Percentiles rank a stretch among this genome's conserved stretches.
Conservation (phyloP, 2,888 invertebrate species). For the Eupithecia subumbrata region DNA sequence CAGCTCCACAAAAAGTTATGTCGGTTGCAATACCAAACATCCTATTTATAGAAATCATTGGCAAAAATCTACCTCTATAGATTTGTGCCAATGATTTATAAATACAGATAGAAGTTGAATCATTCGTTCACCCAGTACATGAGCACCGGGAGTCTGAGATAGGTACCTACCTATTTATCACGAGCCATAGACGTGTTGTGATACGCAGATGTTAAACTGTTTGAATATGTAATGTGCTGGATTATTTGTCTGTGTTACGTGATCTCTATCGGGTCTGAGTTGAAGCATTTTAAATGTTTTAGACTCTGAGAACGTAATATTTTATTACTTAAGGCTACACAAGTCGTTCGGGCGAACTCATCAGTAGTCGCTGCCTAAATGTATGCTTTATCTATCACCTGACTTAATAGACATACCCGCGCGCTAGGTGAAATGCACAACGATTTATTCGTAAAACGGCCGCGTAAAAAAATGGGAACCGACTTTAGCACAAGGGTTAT, state of each 20-base stretch:
- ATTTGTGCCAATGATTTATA: background rate
- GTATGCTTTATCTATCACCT: too few relatives aligned
- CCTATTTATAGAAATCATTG: background rate
- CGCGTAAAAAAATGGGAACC: too few relatives aligned
- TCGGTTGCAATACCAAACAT: too few relatives aligned
- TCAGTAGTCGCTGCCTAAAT: too few relatives aligned
- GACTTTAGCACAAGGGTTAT: too few relatives aligned
- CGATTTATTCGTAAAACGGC: too few relatives aligned
- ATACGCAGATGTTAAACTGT: slow-evolving; percentile 10
- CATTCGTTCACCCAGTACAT: background rate
- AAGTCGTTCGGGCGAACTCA: too few relatives aligned
- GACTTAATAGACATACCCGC: too few relatives aligned
- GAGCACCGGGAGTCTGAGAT: background rate
- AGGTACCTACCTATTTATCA: slow-evolving; percentile 5
- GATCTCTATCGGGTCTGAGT: background rate
- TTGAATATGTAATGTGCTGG: slow-evolving; percentile 12
- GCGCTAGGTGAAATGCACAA: too few relatives aligned
- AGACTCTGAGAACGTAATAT: background rate
- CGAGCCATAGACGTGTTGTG: background rate
- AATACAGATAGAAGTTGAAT: background rate
- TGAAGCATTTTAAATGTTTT: background rate
- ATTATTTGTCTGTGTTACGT: slow-evolving; percentile 10
- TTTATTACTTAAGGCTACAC: background rate
- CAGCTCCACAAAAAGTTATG: too few relatives aligned
- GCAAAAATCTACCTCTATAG: background rate